Conservation (phyloP, 2,113 vertebrate genomes). For the Pithys albifrons region DNA sequence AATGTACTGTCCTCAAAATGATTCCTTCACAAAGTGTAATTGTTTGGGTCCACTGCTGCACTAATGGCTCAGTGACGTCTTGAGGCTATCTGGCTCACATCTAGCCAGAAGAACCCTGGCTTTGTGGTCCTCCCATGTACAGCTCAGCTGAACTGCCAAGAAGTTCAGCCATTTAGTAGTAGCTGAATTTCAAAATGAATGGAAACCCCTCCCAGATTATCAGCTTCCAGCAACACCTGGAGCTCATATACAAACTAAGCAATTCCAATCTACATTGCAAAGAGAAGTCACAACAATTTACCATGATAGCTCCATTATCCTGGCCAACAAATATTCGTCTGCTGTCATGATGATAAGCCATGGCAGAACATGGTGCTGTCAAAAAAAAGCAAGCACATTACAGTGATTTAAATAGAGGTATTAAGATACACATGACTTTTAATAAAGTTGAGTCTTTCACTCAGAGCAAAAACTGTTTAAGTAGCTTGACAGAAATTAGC, state of each 20-base stretch:
- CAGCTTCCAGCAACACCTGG: not conserved
- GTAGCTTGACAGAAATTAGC: not conserved
- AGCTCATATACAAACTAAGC: not conserved
- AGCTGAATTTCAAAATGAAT: not conserved
- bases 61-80: not conserved
- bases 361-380: conserved; percentile 89
- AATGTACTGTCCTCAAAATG: not conserved
- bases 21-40: not conserved
- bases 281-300: conserved; percentile 70
- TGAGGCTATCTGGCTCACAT: not conserved
- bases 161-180: not conserved
- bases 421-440: not conserved
- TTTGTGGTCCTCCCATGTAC: not conserved
- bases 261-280: not conserved
- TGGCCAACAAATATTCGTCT: conserved; percentile 95
- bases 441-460: not conserved
- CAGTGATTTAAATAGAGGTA: not conserved
- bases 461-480: not conserved
- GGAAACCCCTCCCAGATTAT: not conserved
- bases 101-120: not conserved
- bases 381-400: not conserved
- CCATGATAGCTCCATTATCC: conserved; percentile 95
- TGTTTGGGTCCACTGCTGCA: not conserved
- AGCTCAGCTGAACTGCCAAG: not conserved
- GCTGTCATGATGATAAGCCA: conserved; percentile 96